A percentile compares a stretch with the other conserved stretches of the same genome.
Conservation (phyloP, 2,113 vertebrate species). For the Strix aluco region DNA sequence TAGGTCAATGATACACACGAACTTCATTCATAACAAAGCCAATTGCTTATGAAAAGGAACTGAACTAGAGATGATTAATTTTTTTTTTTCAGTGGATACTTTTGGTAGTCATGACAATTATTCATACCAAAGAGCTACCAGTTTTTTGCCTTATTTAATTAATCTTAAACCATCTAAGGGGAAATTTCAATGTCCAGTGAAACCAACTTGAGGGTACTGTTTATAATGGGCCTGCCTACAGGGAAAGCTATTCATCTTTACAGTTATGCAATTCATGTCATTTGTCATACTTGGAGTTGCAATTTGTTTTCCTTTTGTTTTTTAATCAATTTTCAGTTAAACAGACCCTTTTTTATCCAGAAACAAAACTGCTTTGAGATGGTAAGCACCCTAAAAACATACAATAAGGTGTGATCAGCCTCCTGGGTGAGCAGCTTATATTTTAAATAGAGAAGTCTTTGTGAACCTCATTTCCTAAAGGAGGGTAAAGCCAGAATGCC, state of each 20-base stretch:
- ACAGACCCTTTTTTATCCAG: not conserved
- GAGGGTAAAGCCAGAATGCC: not conserved
- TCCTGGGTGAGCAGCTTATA: not conserved
- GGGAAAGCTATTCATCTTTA: not conserved
- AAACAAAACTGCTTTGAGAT: not conserved
- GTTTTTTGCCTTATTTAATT: slow-evolving; percentile 31
- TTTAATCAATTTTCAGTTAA: slow-evolving; percentile 23
- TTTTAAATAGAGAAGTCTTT: not conserved
- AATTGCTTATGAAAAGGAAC: slow-evolving; percentile 3
- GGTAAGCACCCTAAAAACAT: not conserved
- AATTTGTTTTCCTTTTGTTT: slow-evolving; percentile 27
- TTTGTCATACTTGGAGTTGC: not conserved
- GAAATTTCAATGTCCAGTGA: slow-evolving; percentile 1
- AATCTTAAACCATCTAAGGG: not conserved
- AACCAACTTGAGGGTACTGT: not conserved
- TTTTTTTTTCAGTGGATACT: not conserved
- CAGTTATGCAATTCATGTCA: not conserved
- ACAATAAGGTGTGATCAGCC: not conserved
- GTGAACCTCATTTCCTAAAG: not conserved
- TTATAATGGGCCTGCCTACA: not conserved
- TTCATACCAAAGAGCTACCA: not conserved
- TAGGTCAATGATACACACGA: not conserved
- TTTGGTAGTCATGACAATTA: not conserved
- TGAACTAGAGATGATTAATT: not conserved
- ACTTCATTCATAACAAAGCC: slow-evolving; percentile 24